Percentiles rank a stretch among this genome's conserved stretches.
These are phyloP conservation scores for Anagrus nilaparvatae DNA, from an alignment of 1,140 invertebrate genomes.

Conservation along the genomic window DNA sequence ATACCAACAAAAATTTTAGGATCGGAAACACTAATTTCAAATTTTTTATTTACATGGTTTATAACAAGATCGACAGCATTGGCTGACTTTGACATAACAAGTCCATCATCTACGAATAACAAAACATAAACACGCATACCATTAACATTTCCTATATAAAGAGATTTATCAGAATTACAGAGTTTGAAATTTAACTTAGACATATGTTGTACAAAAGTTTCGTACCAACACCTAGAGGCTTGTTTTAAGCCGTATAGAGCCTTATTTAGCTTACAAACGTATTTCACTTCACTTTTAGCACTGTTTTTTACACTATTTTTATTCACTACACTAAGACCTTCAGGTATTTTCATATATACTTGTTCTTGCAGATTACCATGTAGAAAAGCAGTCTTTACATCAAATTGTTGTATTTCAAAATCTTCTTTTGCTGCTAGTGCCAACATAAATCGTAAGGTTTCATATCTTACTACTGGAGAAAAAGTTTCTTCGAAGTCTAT, in stretches of 20 bases:
- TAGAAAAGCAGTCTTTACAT: constrained; percentile 21
- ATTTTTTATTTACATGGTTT: neutral
- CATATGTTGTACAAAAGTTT: constrained; percentile 18
- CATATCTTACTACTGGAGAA: constrained; percentile 15
- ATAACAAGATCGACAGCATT: neutral
- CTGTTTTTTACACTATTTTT: no score
- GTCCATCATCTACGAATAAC: constrained; percentile 20
- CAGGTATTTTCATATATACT: constrained; percentile 32
- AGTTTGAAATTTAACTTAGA: constrained; percentile 14
- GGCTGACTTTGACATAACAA: constrained; percentile 9
- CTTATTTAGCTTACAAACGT: constrained; percentile 24
- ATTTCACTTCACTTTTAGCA: constrained; percentile 11
- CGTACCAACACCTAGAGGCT: constrained; percentile 20
- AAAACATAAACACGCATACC: constrained; percentile 9
- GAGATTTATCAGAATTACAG: constrained; percentile 12
- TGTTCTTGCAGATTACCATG: constrained; percentile 28
- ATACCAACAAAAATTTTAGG: neutral
- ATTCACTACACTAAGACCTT: constrained; percentile 14
- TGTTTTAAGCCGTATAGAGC: constrained; percentile 27
- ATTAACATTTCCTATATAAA: constrained; percentile 12
- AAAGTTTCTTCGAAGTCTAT: constrained; percentile 24
- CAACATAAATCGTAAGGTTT: constrained; percentile 17
- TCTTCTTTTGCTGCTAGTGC: constrained; percentile 19
- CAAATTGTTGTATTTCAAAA: constrained; percentile 15
- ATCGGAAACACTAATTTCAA: neutral